phyloP scores from a whole-genome alignment of 2,888 invertebrate species.

The Myopa testacea region DNA sequence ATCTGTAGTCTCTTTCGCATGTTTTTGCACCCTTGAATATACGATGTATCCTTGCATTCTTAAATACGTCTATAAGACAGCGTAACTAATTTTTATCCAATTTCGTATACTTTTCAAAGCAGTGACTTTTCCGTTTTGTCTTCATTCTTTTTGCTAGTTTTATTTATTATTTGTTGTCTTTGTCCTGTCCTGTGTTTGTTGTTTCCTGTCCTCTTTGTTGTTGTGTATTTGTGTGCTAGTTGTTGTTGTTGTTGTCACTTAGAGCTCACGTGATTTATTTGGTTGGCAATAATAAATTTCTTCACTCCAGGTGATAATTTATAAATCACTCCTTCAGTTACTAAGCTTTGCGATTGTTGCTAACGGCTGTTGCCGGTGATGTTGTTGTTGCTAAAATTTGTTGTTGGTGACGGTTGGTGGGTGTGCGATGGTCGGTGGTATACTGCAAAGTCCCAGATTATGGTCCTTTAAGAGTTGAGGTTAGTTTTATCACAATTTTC shows the following conservation, averaged over 20 bases:
- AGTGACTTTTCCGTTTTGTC: not conserved
- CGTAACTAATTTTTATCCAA: conserved; percentile 56
- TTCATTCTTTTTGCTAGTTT: not conserved
- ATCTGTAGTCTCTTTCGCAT: not conserved
- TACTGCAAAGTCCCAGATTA: too few relatives aligned
- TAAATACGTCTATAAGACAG: conserved; percentile 44
- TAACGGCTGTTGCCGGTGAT: not conserved
- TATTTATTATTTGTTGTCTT: conserved; percentile 23
- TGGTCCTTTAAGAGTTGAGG: too few relatives aligned
- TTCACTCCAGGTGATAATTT: conserved; percentile 65
- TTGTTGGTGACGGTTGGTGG: too few relatives aligned
- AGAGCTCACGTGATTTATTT: conserved; percentile 59
- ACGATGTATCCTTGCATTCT: conserved; percentile 34
- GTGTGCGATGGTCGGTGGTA: too few relatives aligned
- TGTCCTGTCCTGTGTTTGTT: conserved; percentile 33
- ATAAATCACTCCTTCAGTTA: conserved; percentile 67
- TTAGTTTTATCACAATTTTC: too few relatives aligned
- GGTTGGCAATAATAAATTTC: conserved; percentile 63
- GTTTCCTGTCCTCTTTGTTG: not conserved
- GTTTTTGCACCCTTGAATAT: conserved; percentile 1
- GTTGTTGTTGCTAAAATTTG: not conserved
- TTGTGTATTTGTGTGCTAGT: not conserved
- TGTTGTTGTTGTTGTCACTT: conserved; percentile 25
- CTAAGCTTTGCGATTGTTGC: not conserved
- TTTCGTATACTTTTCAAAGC: conserved; percentile 46